Evolutionary conservation across 2,797 vertebrate species (phyloP).

Genomic region (Falco berigora): DNA sequence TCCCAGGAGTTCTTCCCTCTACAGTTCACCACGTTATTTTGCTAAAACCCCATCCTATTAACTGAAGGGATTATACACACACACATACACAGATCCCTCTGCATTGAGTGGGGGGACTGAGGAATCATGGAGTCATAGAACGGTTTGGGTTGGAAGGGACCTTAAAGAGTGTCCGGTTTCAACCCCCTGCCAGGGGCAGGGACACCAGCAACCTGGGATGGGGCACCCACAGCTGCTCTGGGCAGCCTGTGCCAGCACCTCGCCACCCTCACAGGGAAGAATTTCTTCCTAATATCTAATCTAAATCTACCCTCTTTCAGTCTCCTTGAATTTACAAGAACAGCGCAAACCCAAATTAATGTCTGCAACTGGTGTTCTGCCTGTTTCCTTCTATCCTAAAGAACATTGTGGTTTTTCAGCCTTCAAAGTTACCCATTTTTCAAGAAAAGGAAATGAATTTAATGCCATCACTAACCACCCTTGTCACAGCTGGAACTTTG

Average conservation of each 20-base stretch:
- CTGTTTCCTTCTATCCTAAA: background rate
- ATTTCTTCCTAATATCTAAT: no score
- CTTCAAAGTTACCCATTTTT: background rate
- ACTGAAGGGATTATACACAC: background rate
- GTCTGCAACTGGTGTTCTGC: background rate
- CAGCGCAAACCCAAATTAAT: background rate
- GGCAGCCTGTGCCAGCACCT: no score
- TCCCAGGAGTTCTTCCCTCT: background rate
- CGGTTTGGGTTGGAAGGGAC: no score
- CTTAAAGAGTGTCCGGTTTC: no score
- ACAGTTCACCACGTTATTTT: background rate
- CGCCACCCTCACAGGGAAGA: no score
- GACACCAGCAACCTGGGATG: no score
- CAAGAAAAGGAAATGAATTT: background rate
- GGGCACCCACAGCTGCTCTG: no score
- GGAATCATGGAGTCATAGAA: background rate
- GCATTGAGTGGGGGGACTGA: background rate
- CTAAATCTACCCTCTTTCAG: no score
- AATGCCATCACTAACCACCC: background rate
- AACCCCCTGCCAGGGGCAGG: no score
- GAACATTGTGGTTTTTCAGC: background rate
- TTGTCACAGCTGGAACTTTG: background rate
- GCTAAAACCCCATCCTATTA: background rate
- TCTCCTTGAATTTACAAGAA: background rate
- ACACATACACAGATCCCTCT: background rate